Percentiles rank a stretch among this genome's conserved stretches.
phyloP scores from a whole-genome alignment of 2,113 vertebrate genomes.

The Sorex araneus region DNA sequence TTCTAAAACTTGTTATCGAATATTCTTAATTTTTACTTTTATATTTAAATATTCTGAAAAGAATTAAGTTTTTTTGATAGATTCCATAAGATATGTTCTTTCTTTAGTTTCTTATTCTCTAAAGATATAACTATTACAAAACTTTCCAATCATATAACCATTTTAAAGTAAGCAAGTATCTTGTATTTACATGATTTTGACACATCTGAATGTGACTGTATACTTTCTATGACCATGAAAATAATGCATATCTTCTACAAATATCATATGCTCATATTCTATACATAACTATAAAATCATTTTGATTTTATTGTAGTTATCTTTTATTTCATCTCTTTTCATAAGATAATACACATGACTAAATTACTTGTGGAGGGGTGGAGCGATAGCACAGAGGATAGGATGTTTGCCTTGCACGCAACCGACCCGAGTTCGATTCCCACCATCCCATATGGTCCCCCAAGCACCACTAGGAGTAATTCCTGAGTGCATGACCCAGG shows the following conservation, averaged over 20 bases:
- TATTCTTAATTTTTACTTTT: conserved; percentile 38
- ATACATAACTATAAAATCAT: not conserved
- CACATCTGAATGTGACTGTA: not conserved
- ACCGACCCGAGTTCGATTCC: too few species aligned
- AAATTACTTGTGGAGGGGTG: not conserved
- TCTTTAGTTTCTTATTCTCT: not conserved
- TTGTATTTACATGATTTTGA: not conserved
- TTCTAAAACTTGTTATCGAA: not conserved
- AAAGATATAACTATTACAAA: not conserved
- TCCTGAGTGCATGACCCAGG: too few species aligned
- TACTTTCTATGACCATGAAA: not conserved
- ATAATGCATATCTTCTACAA: not conserved
- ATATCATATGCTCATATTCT: not conserved
- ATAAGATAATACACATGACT: not conserved
- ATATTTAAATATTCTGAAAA: not conserved
- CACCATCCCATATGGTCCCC: too few species aligned
- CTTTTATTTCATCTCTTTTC: not conserved
- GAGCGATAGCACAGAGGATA: too few species aligned
- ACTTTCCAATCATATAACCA: not conserved
- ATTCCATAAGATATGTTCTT: not conserved
- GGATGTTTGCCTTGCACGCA: too few species aligned
- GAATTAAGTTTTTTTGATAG: conserved; percentile 27
- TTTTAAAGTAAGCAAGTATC: not conserved
- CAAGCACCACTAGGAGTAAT: too few species aligned
- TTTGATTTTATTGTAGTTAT: not conserved